Evolutionary conservation across 2,797 vertebrate genomes (phyloP).

Genomic region (Sitta carolinensis): DNA sequence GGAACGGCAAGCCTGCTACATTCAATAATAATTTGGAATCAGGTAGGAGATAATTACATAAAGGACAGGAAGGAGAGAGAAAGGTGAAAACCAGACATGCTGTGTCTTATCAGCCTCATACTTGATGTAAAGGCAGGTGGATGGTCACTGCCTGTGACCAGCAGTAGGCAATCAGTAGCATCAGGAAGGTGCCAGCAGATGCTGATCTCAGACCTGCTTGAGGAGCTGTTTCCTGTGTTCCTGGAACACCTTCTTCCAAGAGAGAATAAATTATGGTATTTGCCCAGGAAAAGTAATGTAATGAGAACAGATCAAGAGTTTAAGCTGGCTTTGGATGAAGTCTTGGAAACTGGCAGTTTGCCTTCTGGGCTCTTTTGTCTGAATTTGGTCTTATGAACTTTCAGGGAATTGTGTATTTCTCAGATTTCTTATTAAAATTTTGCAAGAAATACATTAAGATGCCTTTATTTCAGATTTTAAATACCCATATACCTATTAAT

Average conservation of each 20-base stretch:
- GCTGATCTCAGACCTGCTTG: background rate
- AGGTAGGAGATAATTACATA: background rate
- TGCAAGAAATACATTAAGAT: background rate
- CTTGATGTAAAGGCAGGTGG: background rate
- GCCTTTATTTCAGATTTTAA: background rate
- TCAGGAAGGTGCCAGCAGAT: background rate
- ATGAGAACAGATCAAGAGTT: background rate
- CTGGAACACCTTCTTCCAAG: background rate
- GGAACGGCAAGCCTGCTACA: background rate
- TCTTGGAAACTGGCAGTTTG: background rate
- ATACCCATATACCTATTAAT: background rate
- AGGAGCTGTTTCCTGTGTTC: background rate
- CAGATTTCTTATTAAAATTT: background rate
- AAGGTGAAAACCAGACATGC: background rate
- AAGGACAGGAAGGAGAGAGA: background rate
- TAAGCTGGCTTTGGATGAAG: background rate
- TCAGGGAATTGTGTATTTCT: background rate
- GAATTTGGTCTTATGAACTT: background rate
- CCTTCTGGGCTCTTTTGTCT: background rate
- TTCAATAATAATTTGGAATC: background rate
- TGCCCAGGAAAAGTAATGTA: background rate
- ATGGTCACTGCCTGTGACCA: background rate
- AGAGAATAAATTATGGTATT: background rate
- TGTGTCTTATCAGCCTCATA: background rate
- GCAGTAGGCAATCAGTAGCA: accelerated